Base-by-base conservation (phyloP, 2,888 invertebrate genomes). In the Harpagoxenus sublaevis region DNA sequence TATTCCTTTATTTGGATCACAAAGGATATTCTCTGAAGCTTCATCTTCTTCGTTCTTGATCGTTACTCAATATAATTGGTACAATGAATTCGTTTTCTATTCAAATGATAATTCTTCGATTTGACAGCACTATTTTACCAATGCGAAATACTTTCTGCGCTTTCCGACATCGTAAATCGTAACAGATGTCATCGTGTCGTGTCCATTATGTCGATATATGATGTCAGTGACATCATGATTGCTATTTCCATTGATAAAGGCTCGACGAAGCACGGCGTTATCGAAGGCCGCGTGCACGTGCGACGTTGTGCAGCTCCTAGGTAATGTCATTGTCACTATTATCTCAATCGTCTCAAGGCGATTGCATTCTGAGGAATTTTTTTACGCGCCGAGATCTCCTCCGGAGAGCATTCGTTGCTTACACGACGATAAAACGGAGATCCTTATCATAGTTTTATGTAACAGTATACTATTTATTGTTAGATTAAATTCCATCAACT, bases 321-420 rank as follows among this genome's bases (percentile, higher is more conserved):
- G 15, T 31, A 85, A 57, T 63, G 78, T 81, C 62, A 86, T 83
- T 74, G 74, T 31, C 35, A 28, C 45, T 65, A 45, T 78, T 84
- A 84, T 85, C 85, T 84, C 62, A 9, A 10, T 28, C 31, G 60
- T 45, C 63, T 23, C 23, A 23, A 68, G 60, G 65, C 55, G 71
- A 39, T 12, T 35, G 15, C 31, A 51, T 39, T 65, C 45, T 18
- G 2, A n/a, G 1, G 10, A 79, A 51, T 10, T 74, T 83, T 55
- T 68, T 63, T 23, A n/a, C 55, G 55, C 18, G 28, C n/a, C 31
- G 12, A 31, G n/a, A 5, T 65, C 39, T 65, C 8, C 23, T 45
- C 62, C 42, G 42, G 3, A 15, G 45, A 66, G 28, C 28, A 42
- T 23, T 45, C 12, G 48, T 12, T 15, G 23, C 12, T 60, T 66